These are phyloP conservation scores for Chlamydotis undulata DNA, from an alignment of 2,113 vertebrate species.

Conservation along the genomic window DNA sequence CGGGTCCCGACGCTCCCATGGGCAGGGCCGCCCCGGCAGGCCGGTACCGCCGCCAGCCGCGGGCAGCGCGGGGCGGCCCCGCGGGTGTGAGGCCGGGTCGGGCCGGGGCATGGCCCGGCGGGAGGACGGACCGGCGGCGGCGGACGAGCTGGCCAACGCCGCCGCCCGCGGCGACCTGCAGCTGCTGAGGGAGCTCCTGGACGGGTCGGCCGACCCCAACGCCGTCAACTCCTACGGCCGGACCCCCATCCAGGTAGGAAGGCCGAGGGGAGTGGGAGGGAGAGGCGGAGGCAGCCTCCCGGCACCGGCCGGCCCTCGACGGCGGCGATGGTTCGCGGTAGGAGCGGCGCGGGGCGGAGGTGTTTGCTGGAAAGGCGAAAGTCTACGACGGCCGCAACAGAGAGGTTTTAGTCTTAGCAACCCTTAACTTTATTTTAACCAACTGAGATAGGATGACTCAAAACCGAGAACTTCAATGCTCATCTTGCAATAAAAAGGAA, in stretches of 20 bases:
- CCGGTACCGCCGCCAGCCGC: too few species aligned
- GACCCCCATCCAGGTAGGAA: constrained; percentile 85
- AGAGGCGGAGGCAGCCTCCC: too few species aligned
- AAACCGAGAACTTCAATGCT: constrained; percentile 9
- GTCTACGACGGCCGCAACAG: not conserved
- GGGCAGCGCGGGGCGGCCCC: too few species aligned
- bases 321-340: too few species aligned
- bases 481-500: not conserved
- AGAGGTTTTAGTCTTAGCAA: constrained; percentile 33
- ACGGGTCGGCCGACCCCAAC: constrained; percentile 75
- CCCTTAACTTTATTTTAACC: not conserved
- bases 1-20: too few species aligned
- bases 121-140: not conserved
- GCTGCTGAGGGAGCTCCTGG: constrained; percentile 69
- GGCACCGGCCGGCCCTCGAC: not conserved
- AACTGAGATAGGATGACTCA: constrained; percentile 1
- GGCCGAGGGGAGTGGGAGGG: not conserved
- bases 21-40: too few species aligned
- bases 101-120: not conserved
- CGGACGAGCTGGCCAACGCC: constrained; percentile 74
- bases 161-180: constrained; percentile 78
- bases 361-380: not conserved
- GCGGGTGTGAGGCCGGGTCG: not conserved
- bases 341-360: too few species aligned
- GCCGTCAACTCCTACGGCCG: constrained; percentile 76